Evolutionary conservation across 2,797 vertebrate genomes (phyloP).

Genomic region (Darevskia nairensis): DNA sequence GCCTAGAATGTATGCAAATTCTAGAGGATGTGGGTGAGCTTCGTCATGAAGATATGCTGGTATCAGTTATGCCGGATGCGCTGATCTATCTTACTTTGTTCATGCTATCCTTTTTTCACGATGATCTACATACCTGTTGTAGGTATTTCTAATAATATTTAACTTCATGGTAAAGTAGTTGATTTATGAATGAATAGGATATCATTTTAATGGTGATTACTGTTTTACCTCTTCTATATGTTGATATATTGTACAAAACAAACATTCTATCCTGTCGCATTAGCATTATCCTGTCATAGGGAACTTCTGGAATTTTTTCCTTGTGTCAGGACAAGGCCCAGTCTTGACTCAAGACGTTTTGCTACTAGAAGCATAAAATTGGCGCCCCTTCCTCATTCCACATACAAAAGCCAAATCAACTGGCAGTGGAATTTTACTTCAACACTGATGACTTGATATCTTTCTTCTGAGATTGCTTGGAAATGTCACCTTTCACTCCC

Average conservation of each 20-base stretch:
- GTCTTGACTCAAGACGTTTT: no score
- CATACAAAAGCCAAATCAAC: no score
- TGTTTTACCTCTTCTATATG: background rate
- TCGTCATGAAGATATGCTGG: background rate
- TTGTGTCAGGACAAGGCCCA: no score
- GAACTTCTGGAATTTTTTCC: background rate
- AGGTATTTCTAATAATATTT: background rate
- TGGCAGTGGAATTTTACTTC: no score
- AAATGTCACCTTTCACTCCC: background rate
- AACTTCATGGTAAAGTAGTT: background rate
- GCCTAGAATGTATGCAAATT: background rate
- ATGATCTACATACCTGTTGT: background rate
- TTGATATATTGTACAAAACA: background rate
- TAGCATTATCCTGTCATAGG: background rate
- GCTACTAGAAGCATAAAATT: no score
- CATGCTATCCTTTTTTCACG: background rate
- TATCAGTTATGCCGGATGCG: background rate
- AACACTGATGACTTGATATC: no score
- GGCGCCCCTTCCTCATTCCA: no score
- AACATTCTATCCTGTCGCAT: background rate
- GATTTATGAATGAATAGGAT: background rate
- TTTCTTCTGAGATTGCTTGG: background rate
- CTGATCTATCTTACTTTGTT: background rate
- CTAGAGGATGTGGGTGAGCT: background rate
- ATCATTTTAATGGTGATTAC: background rate